Evolutionary conservation across 2,888 invertebrate species (phyloP), one percentile per base, ranked within the genome.

Genomic region (Meganola albula): DNA sequence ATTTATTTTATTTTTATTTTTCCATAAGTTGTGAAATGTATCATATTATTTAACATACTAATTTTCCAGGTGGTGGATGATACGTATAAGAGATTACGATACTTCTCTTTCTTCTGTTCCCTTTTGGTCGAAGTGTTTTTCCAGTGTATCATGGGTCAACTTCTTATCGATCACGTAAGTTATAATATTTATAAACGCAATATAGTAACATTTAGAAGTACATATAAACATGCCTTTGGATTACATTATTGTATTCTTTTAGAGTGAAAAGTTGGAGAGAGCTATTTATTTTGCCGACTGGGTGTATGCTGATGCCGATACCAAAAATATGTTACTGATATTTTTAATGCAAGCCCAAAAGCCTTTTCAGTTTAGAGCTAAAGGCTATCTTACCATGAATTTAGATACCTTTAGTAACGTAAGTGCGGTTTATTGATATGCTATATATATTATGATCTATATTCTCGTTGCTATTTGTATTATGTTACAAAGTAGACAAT

Each of bases 121-220:
- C 41, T 84, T 8, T 27, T 79, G 0, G 28, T 75, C 1, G 74
- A 77, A 27, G 66, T 71, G 12, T 74, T 78, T 27, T 48, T 69
- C 13, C 74, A 74, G 27, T 83, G 84, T 24, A 57, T 74, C 7
- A 64, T 76, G 13, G 84, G 84, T 12, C 83, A 84, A 51, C 51
- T 74, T n/a, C 46, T 84, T 20, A 68, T 63, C 34, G 67, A 82
- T 45, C 76, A 82, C 25, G 84, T 82, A 58, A 58, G 74, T 66
- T 28, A 11, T 21, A 18, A 9, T 11, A 6, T 6, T 16, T 16
- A n/a, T n/a, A n/a, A n/a, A n/a, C n/a, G n/a, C n/a, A n/a, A n/a
- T n/a, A n/a, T n/a, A n/a, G n/a, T n/a, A n/a, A n/a, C n/a, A n/a
- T n/a, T n/a, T n/a, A n/a, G n/a, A n/a, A n/a, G n/a, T n/a, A n/a